Evolutionary conservation across 2,113 vertebrate species (phyloP), one percentile per base, ranked within the genome.

Genomic region (Lagenorhynchus albirostris): DNA sequence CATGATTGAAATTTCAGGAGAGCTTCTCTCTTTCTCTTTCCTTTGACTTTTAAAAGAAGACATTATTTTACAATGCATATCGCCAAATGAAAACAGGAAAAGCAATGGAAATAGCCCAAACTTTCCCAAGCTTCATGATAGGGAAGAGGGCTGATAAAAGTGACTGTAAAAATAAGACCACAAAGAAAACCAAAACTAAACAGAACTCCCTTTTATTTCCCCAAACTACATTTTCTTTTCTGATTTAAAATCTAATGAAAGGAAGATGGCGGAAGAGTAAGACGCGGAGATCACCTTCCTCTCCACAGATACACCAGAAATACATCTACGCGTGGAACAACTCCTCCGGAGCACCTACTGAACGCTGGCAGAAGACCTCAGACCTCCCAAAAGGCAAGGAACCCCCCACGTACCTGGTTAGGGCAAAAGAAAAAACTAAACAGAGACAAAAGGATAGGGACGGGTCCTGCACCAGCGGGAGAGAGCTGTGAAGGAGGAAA

Each of bases 221-320:
- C 85, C 44, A 96, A 95, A 87, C 44, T 81, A 67, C 31, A 77
- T 91, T 97, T 91, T 81, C 65, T 89, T 90, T 82, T 82, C 65
- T 93, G 93, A 97, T 96, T 96, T 94, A 93, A 81, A 91, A 94
- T 89, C 85, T 89, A 97, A 62, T 82, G 93, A 97, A 97, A 91
- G n/a, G n/a, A n/a, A n/a, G n/a, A n/a, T n/a, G n/a, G n/a, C n/a
- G n/a, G n/a, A n/a, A n/a, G n/a, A n/a, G n/a, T n/a, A n/a, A n/a
- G n/a, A n/a, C n/a, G n/a, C n/a, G n/a, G n/a, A n/a, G n/a, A n/a
- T n/a, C n/a, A n/a, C n/a, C n/a, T n/a, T n/a, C n/a, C n/a, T n/a
- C n/a, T n/a, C n/a, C n/a, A n/a, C n/a, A n/a, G n/a, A n/a, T n/a
- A n/a, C n/a, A n/a, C n/a, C n/a, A n/a, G n/a, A n/a, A n/a, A n/a